Evolutionary conservation across 2,797 vertebrate genomes (phyloP), one percentile per base, ranked within the genome.

Genomic region (Cuniculus paca): DNA sequence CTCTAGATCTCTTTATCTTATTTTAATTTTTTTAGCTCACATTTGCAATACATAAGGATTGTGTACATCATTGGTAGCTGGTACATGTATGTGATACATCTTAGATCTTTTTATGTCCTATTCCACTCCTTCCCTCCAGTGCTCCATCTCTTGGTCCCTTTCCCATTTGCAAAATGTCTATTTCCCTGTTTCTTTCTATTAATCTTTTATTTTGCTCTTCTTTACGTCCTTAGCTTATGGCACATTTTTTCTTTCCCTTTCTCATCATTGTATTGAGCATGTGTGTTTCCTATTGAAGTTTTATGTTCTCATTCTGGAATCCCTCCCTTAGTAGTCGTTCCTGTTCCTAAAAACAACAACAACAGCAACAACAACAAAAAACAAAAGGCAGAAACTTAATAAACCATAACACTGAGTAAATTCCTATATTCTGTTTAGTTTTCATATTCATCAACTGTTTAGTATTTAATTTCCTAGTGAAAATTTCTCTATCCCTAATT

Each of bases 161-260:
- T 70, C 19, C n/a, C 65, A 22, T 11, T 70, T 70, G 65, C 19
- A 70, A 36, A 70, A 70, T 9, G 9, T 36, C 19, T 39, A 36
- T 70, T 70, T 22, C 65, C n/a, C 65, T 39, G 65, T 11, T 70
- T 70, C n/a, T 6, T 70, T 39, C 36, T 70, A 70, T 70, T 9
- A 22, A 39, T 36, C 65, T 70, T 39, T 70, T 36, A 70, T 70
- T 70, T 70, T 70, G 65, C 65, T 70, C 17, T 54, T 31, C 17
- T 74, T 91, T 50, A 45, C 24, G 10, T 75, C 45, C 78, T 88
- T 68, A 97, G 42, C 36, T 77, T 94, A 92, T 12, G 34, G 8
- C 1, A 34, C 83, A 97, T 2, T 0, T 0, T 0, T 0, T 1
- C 13, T 0, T 34, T 34, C 6, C 10, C 11, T 0, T 4, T 9